Evolutionary conservation across 2,888 invertebrate species (phyloP), one percentile per base, ranked within the genome.

Genomic region (Carpatolechia fugitivella): DNA sequence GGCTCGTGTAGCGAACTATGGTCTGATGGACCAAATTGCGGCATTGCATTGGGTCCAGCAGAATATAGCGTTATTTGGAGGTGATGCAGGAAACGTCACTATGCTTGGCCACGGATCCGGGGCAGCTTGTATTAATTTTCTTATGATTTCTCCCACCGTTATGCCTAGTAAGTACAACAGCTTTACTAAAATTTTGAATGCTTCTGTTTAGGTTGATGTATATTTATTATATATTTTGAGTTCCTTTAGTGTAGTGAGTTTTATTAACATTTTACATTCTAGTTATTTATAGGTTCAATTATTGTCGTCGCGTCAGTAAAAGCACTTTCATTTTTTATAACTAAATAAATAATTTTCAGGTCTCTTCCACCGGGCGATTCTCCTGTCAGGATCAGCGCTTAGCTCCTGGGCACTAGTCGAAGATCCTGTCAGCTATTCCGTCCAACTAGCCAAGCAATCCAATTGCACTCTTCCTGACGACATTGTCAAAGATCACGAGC

Each of bases 21-120:
- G 99, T 0, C 92, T 99, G 54, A 97, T 98, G 95, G 99, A 99
- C 89, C 97, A 98, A 87, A 96, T 98, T 75, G 98, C 98, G 0
- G 99, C 99, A 0, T 89, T 99, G 33, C 98, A 98, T 72, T 99
- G 99, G 99, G 95, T 99, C 35, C 97, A 98, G 76, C 97, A 98
- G 79, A 98, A 99, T 81, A 97, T 99, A 57, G 96, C 94, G 0
- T 93, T 96, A 53, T 99, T 99, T 72, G 98, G 98, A 5, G 99
- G 99, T 0, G 98, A 99, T 82, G 95, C 97, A 0, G 93, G 94
- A 53, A 95, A 96, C 68, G 97, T 99, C n/a, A 99, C 99, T 0
- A 92, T 99, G 74, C 93, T 98, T 60, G 99, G 99, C 0, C 99
- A 99, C 75, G 99, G 99, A 0, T 97, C 98, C 1, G 99, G 99